Conservation (phyloP, 2,797 vertebrate species). For the Fistularia commersonii region DNA sequence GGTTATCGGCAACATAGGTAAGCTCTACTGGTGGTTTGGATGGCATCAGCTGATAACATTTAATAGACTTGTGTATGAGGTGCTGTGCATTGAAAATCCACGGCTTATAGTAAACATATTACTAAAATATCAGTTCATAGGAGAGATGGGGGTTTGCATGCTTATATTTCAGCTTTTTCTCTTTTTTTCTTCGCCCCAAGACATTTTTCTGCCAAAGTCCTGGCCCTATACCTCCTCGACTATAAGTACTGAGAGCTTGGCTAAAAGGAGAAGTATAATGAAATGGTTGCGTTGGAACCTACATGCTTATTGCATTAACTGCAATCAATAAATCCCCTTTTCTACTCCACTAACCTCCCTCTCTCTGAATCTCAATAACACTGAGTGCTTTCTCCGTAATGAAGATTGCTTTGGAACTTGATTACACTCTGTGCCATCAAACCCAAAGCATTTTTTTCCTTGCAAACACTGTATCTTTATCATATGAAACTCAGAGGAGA, state of each 20-base stretch:
- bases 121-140: neutral
- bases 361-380: constrained; percentile 75
- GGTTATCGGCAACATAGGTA: no score
- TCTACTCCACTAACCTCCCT: constrained; percentile 56
- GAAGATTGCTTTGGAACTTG: constrained; percentile 77
- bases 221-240: constrained; percentile 11
- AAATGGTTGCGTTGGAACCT: constrained; percentile 70
- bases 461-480: constrained; percentile 12
- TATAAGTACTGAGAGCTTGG: constrained; percentile 23
- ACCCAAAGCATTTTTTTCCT: constrained; percentile 29
- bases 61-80: no score
- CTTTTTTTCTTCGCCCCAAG: constrained; percentile 10
- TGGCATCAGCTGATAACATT: no score
- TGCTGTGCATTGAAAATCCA: no score
- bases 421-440: constrained; percentile 65
- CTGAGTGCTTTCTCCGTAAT: constrained; percentile 78
- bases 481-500: constrained; percentile 7
- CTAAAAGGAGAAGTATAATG: constrained; percentile 63
- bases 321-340: constrained; percentile 81
- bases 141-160: neutral
- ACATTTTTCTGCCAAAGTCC: constrained; percentile 29
- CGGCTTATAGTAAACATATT: neutral
- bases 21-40: neutral
- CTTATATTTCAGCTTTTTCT: constrained; percentile 20
- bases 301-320: constrained; percentile 80